A percentile compares a stretch with the other conserved stretches of the same genome.
Conservation (phyloP, 2,113 vertebrate genomes). For the Delphinapterus leucas region DNA sequence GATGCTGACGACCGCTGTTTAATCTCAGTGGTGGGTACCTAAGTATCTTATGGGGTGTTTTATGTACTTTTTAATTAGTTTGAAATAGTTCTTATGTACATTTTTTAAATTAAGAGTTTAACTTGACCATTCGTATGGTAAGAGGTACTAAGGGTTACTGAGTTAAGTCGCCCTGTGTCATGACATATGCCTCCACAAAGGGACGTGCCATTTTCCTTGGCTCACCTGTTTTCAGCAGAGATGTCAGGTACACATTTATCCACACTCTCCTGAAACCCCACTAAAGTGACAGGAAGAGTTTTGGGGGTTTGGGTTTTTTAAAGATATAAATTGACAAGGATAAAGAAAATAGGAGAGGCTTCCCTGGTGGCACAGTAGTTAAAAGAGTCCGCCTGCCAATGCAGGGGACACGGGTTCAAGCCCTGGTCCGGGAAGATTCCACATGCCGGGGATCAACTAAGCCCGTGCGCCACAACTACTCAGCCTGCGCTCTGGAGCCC, state of each 20-base stretch:
- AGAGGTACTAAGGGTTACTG: background rate
- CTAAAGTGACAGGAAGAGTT: background rate
- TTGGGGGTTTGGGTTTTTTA: background rate
- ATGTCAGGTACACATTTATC: background rate
- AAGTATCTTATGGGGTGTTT: conserved; percentile 27
- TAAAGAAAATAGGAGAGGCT: background rate
- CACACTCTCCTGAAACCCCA: background rate
- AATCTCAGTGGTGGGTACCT: background rate
- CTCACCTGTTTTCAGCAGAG: background rate
- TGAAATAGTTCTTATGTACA: conserved; percentile 18
- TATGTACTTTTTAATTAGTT: background rate
- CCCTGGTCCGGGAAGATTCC: too few relatives aligned
- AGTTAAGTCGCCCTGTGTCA: background rate
- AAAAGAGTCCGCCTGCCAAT: too few relatives aligned
- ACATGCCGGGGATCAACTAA: too few relatives aligned
- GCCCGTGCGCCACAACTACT: too few relatives aligned
- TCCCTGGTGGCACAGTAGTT: too few relatives aligned
- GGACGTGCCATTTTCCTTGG: background rate
- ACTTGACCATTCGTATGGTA: background rate
- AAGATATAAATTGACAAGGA: background rate
- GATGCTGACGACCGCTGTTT: background rate
- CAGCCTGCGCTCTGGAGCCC: too few relatives aligned
- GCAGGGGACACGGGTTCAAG: too few relatives aligned
- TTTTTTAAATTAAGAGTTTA: conserved; percentile 25
- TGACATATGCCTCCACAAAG: background rate